Percentiles rank a stretch among this genome's conserved stretches.
Evolutionary conservation across 1,140 invertebrate genomes (phyloP).

Genomic region (Zaprionus lachaisei): DNA sequence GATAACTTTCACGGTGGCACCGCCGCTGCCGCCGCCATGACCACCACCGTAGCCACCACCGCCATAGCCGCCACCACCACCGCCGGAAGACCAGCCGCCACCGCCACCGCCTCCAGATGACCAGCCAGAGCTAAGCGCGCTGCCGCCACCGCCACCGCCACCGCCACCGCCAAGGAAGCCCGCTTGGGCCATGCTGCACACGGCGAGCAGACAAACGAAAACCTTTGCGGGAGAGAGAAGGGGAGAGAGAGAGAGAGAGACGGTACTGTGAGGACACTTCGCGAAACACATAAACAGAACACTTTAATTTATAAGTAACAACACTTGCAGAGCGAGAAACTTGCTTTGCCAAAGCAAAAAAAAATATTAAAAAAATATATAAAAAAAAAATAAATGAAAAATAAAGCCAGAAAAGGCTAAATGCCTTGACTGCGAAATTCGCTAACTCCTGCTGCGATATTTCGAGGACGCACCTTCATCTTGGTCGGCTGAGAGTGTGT

Average conservation of each 20-base stretch:
- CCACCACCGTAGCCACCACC: constrained; percentile 42
- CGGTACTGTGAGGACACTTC: constrained; percentile 17
- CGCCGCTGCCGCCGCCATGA: constrained; percentile 29
- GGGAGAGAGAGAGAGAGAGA: constrained; percentile 19
- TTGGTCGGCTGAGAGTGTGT: constrained; percentile 32
- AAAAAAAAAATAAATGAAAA: constrained; percentile 9
- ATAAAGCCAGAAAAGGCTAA: background rate
- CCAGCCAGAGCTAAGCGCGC: constrained; percentile 50
- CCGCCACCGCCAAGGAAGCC: constrained; percentile 70
- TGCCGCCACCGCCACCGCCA: constrained; percentile 59
- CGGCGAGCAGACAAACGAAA: constrained; percentile 76
- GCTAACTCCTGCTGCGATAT: constrained; percentile 43
- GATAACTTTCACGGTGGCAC: constrained; percentile 50
- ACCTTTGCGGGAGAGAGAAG: constrained; percentile 39
- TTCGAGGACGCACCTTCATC: constrained; percentile 66
- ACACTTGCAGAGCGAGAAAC: too few relatives aligned
- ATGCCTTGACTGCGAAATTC: constrained; percentile 18
- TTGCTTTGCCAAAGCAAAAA: too few relatives aligned
- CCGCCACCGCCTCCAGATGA: constrained; percentile 38
- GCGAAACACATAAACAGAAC: constrained; percentile 27
- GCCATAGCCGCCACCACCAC: constrained; percentile 19
- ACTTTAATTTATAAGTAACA: too few relatives aligned
- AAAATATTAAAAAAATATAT: too few relatives aligned
- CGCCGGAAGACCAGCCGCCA: constrained; percentile 42
- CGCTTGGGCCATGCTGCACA: constrained; percentile 71